Evolutionary conservation across 2,888 invertebrate species (phyloP).

Genomic region (Choristoneura rosaceana): DNA sequence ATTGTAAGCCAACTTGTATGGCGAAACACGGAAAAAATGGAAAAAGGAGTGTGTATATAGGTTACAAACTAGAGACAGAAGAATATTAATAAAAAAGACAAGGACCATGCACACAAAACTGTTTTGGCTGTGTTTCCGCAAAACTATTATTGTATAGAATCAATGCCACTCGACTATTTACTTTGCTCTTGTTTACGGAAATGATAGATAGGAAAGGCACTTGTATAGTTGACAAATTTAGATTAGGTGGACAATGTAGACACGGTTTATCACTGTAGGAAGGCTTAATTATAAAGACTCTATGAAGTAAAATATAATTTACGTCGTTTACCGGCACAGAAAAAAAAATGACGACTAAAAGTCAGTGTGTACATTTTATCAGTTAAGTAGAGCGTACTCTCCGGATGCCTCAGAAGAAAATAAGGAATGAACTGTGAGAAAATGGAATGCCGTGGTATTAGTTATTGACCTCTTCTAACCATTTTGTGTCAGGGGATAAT

Average conservation of each 20-base stretch:
- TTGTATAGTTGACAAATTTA: not conserved
- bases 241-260: not conserved
- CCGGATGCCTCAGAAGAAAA: too few relatives aligned
- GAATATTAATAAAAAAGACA: not conserved
- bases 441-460: too few relatives aligned
- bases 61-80: not conserved
- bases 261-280: too few relatives aligned
- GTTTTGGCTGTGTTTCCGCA: not conserved
- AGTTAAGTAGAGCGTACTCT: too few relatives aligned
- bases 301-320: too few relatives aligned
- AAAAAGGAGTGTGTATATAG: not conserved
- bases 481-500: too few relatives aligned
- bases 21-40: not conserved
- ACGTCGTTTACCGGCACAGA: too few relatives aligned
- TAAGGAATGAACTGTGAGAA: too few relatives aligned
- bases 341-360: too few relatives aligned
- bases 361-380: too few relatives aligned
- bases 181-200: not conserved
- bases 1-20: not conserved
- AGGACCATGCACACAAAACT: not conserved
- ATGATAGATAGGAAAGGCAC: not conserved
- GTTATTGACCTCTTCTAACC: too few relatives aligned
- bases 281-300: too few relatives aligned
- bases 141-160: not conserved
- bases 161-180: not conserved